phyloP scores from a whole-genome alignment of 2,113 vertebrate species.

The Plotosus lineatus region DNA sequence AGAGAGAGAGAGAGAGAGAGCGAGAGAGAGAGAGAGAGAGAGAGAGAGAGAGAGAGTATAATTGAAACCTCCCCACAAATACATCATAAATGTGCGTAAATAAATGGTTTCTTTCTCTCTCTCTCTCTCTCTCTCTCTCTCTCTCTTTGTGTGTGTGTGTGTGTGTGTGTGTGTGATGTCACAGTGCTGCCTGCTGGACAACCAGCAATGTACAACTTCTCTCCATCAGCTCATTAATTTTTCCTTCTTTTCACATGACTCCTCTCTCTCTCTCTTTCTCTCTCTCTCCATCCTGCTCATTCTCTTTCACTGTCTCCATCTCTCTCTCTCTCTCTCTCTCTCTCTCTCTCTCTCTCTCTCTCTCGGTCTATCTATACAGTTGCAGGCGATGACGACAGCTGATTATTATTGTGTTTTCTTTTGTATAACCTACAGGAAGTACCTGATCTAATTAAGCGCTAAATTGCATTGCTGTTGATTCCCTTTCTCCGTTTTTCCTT shows the following conservation, averaged over 20 bases:
- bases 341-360: neutral
- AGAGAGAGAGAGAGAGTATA: too few relatives aligned
- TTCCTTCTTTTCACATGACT: too few relatives aligned
- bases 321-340: neutral
- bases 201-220: neutral
- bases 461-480: constrained; percentile 17
- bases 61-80: too few relatives aligned
- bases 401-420: neutral
- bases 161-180: neutral
- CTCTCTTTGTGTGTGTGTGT: too few relatives aligned
- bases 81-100: too few relatives aligned
- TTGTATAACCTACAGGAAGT: constrained; percentile 22
- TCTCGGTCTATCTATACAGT: neutral
- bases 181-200: constrained; percentile 23
- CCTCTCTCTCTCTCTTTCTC: neutral
- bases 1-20: too few relatives aligned
- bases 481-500: neutral
- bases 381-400: neutral
- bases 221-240: neutral
- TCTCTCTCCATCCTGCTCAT: too few relatives aligned
- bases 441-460: constrained; percentile 21
- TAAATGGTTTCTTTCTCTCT: neutral
- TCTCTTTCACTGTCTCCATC: neutral
- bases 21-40: too few relatives aligned
- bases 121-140: neutral